Conservation (phyloP, 1,140 invertebrate genomes). For the Pogonus chalceus region DNA sequence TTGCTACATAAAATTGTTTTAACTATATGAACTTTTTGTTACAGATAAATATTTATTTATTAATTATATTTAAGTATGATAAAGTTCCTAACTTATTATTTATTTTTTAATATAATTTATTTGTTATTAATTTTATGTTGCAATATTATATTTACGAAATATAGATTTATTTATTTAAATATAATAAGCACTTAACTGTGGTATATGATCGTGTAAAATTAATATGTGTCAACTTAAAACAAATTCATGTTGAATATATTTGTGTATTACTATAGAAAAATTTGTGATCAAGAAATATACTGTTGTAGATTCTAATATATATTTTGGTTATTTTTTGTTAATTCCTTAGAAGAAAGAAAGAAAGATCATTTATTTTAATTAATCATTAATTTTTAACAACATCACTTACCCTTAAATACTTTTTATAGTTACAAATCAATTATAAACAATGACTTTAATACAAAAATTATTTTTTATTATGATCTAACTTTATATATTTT, state of each 20-base stretch:
- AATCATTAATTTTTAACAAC: neutral
- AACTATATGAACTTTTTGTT: too few species aligned
- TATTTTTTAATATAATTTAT: too few species aligned
- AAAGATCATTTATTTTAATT: too few species aligned
- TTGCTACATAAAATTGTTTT: too few species aligned
- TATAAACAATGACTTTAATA: neutral
- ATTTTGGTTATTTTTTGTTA: neutral
- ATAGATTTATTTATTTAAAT: neutral
- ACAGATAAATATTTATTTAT: neutral
- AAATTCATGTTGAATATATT: conserved; percentile 1
- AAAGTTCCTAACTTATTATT: too few species aligned
- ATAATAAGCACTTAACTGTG: neutral
- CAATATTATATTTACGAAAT: too few species aligned
- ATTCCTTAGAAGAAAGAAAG: too few species aligned
- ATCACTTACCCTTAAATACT: neutral
- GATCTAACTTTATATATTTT: too few species aligned
- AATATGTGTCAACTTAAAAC: conserved; percentile 1
- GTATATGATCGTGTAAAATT: neutral
- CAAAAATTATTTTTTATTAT: neutral
- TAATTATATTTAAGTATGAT: too few species aligned
- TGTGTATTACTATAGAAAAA: conserved; percentile 1
- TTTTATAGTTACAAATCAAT: neutral
- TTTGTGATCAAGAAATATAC: neutral
- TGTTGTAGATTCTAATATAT: neutral
- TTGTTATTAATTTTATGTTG: too few species aligned